These are phyloP conservation scores for Antitype chi DNA, from an alignment of 2,888 invertebrate genomes.

Conservation along the genomic window DNA sequence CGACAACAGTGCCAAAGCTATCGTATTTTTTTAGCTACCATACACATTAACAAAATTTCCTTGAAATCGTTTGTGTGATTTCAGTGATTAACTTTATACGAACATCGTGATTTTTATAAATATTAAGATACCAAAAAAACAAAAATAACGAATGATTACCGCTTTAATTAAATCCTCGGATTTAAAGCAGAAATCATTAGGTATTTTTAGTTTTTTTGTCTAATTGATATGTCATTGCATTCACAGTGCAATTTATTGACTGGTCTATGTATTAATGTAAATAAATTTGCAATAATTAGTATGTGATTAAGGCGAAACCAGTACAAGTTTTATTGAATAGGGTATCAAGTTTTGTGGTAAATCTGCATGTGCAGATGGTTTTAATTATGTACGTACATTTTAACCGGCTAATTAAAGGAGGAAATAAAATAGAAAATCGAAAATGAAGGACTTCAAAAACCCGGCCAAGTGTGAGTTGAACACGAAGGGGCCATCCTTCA, in stretches of 20 bases:
- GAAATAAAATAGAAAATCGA: not conserved
- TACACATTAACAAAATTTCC: not conserved
- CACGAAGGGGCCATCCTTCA: too few relatives aligned
- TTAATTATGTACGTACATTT: not conserved
- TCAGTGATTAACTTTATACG: not conserved
- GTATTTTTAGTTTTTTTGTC: not conserved
- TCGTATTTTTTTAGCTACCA: too few relatives aligned
- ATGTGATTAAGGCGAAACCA: slow-evolving; percentile 2
- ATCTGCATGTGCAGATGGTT: not conserved
- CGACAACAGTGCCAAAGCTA: too few relatives aligned
- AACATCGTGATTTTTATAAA: not conserved
- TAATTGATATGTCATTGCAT: not conserved
- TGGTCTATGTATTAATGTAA: not conserved
- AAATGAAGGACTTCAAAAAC: not conserved
- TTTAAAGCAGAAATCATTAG: too few relatives aligned
- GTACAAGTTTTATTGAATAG: not conserved
- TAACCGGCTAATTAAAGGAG: not conserved
- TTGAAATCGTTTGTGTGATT: not conserved
- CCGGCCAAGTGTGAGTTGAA: too few relatives aligned
- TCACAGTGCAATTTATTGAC: slow-evolving; percentile 2
- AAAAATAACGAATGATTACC: too few relatives aligned
- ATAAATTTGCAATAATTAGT: slow-evolving; percentile 24
- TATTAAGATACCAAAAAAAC: not conserved
- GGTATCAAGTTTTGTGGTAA: slow-evolving; percentile 9
- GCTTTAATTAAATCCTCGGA: not conserved